Percentiles rank a stretch among this genome's conserved stretches.
These are phyloP conservation scores for Melierax canorus DNA, from an alignment of 2,113 vertebrate species.

Conservation along the genomic window DNA sequence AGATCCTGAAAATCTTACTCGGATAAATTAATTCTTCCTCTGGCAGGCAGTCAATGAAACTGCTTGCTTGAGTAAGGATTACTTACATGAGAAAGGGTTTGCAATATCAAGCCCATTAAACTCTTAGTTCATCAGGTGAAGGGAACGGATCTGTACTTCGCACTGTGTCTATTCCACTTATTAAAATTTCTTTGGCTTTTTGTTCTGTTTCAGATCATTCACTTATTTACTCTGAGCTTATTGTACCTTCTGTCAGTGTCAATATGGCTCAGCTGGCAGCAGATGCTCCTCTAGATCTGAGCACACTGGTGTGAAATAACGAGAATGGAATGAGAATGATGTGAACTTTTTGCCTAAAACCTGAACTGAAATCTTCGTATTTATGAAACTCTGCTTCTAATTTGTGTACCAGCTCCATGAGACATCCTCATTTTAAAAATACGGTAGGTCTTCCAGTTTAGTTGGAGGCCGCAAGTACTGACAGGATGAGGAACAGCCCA, in stretches of 20 bases:
- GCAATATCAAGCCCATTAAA: conserved; percentile 1
- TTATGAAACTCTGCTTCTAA: not conserved
- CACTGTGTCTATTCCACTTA: not conserved
- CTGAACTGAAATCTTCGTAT: not conserved
- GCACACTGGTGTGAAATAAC: conserved; percentile 21
- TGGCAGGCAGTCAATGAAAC: not conserved
- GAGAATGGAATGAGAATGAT: not conserved
- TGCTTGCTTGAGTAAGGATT: not conserved
- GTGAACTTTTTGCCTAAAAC: conserved; percentile 4
- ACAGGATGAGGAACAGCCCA: not conserved
- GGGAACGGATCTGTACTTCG: not conserved
- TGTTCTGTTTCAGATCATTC: conserved; percentile 31
- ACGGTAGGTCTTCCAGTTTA: not conserved
- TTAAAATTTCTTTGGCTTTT: not conserved
- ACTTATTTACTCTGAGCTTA: conserved; percentile 44
- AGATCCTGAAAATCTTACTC: not conserved
- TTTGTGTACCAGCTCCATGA: not conserved
- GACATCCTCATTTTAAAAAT: not conserved
- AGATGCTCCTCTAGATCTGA: conserved; percentile 21
- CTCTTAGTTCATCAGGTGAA: conserved; percentile 17
- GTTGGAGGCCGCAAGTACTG: not conserved
- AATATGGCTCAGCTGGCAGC: conserved; percentile 40
- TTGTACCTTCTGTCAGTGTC: conserved; percentile 30
- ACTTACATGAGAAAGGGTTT: not conserved
- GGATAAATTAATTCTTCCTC: not conserved